Conservation (phyloP, 2,797 vertebrate genomes). For the Naso thynnoides region DNA sequence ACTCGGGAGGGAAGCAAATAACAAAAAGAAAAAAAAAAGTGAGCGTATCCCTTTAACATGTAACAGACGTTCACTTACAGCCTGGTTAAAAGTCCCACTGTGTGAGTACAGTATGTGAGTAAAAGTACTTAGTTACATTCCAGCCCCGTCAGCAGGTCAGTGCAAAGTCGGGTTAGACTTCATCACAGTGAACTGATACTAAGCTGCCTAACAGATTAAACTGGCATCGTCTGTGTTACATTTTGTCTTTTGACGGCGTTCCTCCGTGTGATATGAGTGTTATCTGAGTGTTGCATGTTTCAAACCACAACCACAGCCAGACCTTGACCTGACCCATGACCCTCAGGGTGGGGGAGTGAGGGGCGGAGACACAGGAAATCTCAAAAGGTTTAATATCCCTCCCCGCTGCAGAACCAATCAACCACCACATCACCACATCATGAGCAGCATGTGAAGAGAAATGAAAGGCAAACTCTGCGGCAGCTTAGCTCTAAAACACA, state of each 20-base stretch:
- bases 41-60: too few species aligned
- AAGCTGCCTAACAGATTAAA: slow-evolving; percentile 53
- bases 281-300: background rate
- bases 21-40: too few species aligned
- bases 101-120: background rate
- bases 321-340: background rate
- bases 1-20: too few species aligned
- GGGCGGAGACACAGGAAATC: background rate
- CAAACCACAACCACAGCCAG: background rate
- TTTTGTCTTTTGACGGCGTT: slow-evolving; percentile 32
- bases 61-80: too few species aligned
- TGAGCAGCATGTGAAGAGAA: background rate
- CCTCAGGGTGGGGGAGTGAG: background rate
- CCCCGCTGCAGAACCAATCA: background rate
- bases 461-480: slow-evolving; percentile 28
- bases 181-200: slow-evolving; percentile 44
- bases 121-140: background rate
- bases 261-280: background rate
- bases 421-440: background rate
- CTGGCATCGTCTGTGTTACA: background rate
- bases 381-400: background rate
- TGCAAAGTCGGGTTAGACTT: slow-evolving; percentile 25
- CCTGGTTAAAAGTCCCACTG: too few species aligned
- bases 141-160: background rate
- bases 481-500: slow-evolving; percentile 25